A percentile compares a stretch with the other conserved stretches of the same genome.
Conservation (phyloP, 2,797 vertebrate species). For the Lagocephalus sceleratus region DNA sequence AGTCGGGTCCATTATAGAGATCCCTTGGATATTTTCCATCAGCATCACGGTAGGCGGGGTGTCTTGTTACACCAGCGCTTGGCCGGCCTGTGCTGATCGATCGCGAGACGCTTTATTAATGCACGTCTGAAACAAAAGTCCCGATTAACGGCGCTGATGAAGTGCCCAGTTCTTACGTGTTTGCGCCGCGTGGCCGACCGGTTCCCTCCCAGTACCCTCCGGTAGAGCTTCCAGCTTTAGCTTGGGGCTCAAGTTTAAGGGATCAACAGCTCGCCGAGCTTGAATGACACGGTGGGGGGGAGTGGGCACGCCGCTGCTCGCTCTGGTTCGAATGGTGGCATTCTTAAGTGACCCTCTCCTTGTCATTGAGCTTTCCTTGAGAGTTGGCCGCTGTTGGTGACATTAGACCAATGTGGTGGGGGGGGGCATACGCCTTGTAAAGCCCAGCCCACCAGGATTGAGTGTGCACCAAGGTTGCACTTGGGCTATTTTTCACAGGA, state of each 20-base stretch:
- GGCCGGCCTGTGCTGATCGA: conserved; percentile 11
- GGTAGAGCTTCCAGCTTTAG: conserved; percentile 10
- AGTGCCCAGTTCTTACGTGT: neutral
- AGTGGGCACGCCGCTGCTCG: no score
- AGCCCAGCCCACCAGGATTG: conserved; percentile 47
- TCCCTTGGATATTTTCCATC: conserved; percentile 67
- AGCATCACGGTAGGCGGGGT: conserved; percentile 37
- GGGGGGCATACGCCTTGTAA: conserved; percentile 63
- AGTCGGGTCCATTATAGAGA: conserved; percentile 54
- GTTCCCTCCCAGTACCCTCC: no score
- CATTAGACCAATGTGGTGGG: conserved; percentile 46
- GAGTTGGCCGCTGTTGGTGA: conserved; percentile 57
- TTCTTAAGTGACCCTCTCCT: conserved; percentile 46
- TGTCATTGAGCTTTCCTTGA: conserved; percentile 70
- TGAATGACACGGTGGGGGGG: conserved; percentile 31
- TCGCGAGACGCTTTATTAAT: conserved; percentile 3
- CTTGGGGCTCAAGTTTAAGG: conserved; percentile 30
- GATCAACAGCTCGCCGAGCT: conserved; percentile 26
- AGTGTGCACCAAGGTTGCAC: conserved; percentile 68
- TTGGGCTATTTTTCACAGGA: conserved; percentile 60
- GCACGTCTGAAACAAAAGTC: conserved; percentile 13
- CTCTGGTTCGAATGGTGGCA: conserved; percentile 19
- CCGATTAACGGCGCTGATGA: conserved; percentile 15
- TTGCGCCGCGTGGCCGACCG: no score
- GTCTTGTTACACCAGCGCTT: conserved; percentile 38